A percentile compares a stretch with the other conserved stretches of the same genome.
These are phyloP conservation scores for Syngnathus scovelli DNA, from an alignment of 2,113 vertebrate species.

Conservation along the genomic window DNA sequence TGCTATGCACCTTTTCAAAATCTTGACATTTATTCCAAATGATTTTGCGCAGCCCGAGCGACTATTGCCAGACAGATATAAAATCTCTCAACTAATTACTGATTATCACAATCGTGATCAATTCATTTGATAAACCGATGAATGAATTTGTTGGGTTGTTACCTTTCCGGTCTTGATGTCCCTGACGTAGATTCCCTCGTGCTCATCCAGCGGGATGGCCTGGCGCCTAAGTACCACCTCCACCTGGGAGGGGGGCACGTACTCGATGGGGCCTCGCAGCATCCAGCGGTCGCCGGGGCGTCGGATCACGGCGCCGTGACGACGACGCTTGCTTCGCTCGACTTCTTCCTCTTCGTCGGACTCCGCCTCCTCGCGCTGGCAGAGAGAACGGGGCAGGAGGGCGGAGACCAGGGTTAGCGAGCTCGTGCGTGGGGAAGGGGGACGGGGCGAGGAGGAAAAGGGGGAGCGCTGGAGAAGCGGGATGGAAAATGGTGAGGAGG, in stretches of 20 bases:
- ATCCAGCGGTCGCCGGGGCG: constrained; percentile 85
- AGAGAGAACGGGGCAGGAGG: constrained; percentile 38
- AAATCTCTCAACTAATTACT: too few species aligned
- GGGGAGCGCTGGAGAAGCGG: constrained; percentile 20
- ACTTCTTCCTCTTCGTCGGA: constrained; percentile 35
- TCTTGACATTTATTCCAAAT: too few species aligned
- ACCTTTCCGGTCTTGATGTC: constrained; percentile 87
- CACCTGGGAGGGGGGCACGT: constrained; percentile 77
- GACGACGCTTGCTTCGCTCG: constrained; percentile 37
- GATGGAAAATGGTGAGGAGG: background rate
- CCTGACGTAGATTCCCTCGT: constrained; percentile 85
- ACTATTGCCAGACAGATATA: too few species aligned
- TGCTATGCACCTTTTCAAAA: too few species aligned
- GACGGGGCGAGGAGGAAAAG: background rate
- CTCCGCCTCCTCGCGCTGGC: constrained; percentile 39
- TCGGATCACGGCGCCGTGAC: constrained; percentile 36
- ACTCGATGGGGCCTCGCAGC: constrained; percentile 84
- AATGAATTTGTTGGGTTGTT: background rate
- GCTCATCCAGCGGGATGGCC: constrained; percentile 83
- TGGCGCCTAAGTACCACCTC: constrained; percentile 74
- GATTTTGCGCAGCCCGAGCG: too few species aligned
- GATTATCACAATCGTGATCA: background rate
- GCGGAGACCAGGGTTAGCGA: constrained; percentile 54
- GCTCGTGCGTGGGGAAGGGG: constrained; percentile 22
- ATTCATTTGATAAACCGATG: too few species aligned